Percentiles rank a stretch among this genome's conserved stretches.
Conservation (phyloP, 2,888 invertebrate species). For the Notodonta ziczac region DNA sequence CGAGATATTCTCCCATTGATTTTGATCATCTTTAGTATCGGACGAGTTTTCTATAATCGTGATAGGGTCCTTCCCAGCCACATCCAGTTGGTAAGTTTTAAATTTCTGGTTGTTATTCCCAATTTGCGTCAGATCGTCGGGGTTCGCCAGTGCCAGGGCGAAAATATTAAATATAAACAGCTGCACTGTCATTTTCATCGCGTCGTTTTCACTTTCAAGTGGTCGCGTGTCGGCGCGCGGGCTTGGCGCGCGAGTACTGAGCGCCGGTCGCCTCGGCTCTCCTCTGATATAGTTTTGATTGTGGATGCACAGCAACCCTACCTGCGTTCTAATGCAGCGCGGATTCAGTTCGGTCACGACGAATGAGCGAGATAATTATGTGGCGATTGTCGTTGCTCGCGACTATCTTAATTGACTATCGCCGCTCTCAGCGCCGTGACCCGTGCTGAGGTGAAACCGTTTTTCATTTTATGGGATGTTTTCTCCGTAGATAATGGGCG, state of each 20-base stretch:
- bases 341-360: constrained; percentile 80
- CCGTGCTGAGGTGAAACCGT: constrained; percentile 75
- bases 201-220: constrained; percentile 72
- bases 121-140: constrained; percentile 61
- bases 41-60: constrained; percentile 81
- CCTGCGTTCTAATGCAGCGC: constrained; percentile 78
- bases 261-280: constrained; percentile 58
- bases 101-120: constrained; percentile 69
- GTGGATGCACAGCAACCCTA: constrained; percentile 78
- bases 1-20: constrained; percentile 53
- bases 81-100: constrained; percentile 81
- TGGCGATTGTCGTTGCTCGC: constrained; percentile 73
- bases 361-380: constrained; percentile 80
- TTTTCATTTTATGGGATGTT: constrained; percentile 75
- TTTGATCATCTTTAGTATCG: constrained; percentile 36
- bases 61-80: constrained; percentile 84
- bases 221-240: constrained; percentile 68
- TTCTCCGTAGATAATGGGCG: constrained; percentile 69
- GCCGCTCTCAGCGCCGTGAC: constrained; percentile 77
- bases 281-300: constrained; percentile 81
- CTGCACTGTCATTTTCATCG: constrained; percentile 75
- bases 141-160: constrained; percentile 55
- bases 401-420: constrained; percentile 80
- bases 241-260: constrained; percentile 73
- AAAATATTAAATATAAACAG: constrained; percentile 61